A percentile compares a stretch with the other conserved stretches of the same genome.
These are phyloP conservation scores for Hylaeus volcanicus DNA, from an alignment of 1,140 invertebrate species.

Conservation along the genomic window DNA sequence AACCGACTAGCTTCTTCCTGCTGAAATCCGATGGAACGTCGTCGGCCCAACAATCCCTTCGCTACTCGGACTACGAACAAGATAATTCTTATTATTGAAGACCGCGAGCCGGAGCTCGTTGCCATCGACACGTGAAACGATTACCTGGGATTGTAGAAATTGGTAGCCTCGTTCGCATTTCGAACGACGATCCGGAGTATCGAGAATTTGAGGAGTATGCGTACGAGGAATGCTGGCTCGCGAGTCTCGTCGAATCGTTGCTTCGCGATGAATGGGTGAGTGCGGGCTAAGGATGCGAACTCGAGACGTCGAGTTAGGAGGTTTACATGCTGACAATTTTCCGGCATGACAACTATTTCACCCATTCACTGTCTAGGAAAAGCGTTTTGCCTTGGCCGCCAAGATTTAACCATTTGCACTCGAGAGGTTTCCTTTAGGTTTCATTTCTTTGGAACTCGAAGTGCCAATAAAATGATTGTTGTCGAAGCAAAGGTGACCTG, in stretches of 20 bases:
- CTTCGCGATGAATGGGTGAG: background rate
- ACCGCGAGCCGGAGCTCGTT: background rate
- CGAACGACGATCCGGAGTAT: background rate
- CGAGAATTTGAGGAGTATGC: background rate
- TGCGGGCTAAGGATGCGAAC: background rate
- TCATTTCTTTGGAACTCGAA: no score
- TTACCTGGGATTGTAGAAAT: slow-evolving; percentile 6
- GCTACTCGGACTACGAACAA: slow-evolving; percentile 51
- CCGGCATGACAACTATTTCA: no score
- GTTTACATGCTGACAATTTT: no score
- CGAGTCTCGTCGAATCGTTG: slow-evolving; percentile 4
- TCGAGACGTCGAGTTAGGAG: background rate
- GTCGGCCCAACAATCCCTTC: slow-evolving; percentile 48
- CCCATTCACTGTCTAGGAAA: no score
- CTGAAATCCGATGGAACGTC: slow-evolving; percentile 77
- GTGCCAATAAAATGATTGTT: no score
- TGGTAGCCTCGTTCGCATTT: background rate
- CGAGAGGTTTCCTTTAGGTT: no score
- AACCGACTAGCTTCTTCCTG: slow-evolving; percentile 87
- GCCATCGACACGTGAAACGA: slow-evolving; percentile 5
- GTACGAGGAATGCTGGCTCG: background rate
- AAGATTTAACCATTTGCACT: no score
- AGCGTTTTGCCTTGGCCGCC: no score
- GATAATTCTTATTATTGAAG: slow-evolving; percentile 54
- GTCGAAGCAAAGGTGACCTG: no score